Evolutionary conservation across 1,140 invertebrate species (phyloP), one percentile per base, ranked within the genome.

Genomic region (Drosophila orosa): DNA sequence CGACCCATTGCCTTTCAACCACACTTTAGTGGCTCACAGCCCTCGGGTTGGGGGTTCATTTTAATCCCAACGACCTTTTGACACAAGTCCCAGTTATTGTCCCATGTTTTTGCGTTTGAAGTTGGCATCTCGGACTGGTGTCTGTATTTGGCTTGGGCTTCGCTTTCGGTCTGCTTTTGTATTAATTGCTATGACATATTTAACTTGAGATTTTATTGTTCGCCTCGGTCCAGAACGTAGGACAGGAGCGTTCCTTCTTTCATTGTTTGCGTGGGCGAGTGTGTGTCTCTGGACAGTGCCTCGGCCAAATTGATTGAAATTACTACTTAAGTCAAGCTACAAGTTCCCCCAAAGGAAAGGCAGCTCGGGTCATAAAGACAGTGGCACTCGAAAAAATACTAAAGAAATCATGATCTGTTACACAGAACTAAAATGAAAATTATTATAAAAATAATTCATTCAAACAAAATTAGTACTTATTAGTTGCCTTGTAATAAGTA

Each of bases 121-220:
- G 35, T 42, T 66, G 35, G 37, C 45, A 35, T 63, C 31, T 63
- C 19, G 42, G 25, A 35, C 45, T 54, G 40, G 35, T 62, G 57
- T 74, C 52, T 48, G 52, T 29, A 47, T 45, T 59, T 55, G 67
- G 67, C 61, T 69, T 69, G 61, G 66, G 47, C 45, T 39, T 45
- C 45, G 62, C 37, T 27, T 54, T 54, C 58, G 63, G 62, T 19
- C 57, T 47, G 60, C 73, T 25, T 71, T 78, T 78, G 65, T 78
- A 78, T 78, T 78, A 78, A 78, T 78, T 78, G 75, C 75, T 59
- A 66, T 78, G 75, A 78, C 75, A 78, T 78, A 78, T 78, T 78
- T 78, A 72, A 78, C 74, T 78, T 78, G 44, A 78, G 75, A 78
- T 78, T 78, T 78, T 78, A 78, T 78, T 78, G 75, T 75, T 78